Evolutionary conservation across 1,140 invertebrate genomes (phyloP), one percentile per base, ranked within the genome.

Genomic region (Drosophila chauvacae): DNA sequence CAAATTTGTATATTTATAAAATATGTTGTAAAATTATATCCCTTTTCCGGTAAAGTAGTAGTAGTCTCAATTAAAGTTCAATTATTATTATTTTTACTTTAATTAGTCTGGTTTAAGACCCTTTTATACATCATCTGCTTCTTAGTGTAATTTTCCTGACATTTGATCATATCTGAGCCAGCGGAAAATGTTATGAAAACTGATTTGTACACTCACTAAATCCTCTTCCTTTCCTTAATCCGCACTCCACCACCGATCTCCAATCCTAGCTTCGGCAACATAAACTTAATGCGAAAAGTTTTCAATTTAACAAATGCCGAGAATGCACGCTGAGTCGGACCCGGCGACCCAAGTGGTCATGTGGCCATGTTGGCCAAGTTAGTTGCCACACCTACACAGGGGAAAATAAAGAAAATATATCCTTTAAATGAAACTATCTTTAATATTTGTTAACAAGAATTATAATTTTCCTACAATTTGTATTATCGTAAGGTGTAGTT

Each of bases 261-360:
- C 4, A 16, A 13, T 59, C 51, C 80, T 48, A 47, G 44, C 37
- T 55, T 30, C 18, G 13, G 35, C 16, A 37, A 51, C 78, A 88
- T 83, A 84, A 84, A 84, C 84, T 88, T 88, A 69, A 84, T 88
- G 82, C 61, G 80, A 84, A 78, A 84, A 88, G 45, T 84, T 88
- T 87, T 87, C 80, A 83, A 84, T 87, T 87, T 88, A 71, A 77
- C 84, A 80, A 87, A 83, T 47, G 80, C 77, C 58, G 77, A 84
- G 84, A 88, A 88, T 68, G 80, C 84, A 88, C 61, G 84, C 84
- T 87, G 84, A 62, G 84, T 73, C 33, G 20, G 13, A 51, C 64
- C 50, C 60, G 62, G 70, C 65, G 65, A 66, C 63, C 66, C 63
- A 80, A 81, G 77, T 81, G 80, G 61, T 77, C 64, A 76, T 59